phyloP scores from a whole-genome alignment of 2,888 invertebrate species.

The Eupsilia transversa region DNA sequence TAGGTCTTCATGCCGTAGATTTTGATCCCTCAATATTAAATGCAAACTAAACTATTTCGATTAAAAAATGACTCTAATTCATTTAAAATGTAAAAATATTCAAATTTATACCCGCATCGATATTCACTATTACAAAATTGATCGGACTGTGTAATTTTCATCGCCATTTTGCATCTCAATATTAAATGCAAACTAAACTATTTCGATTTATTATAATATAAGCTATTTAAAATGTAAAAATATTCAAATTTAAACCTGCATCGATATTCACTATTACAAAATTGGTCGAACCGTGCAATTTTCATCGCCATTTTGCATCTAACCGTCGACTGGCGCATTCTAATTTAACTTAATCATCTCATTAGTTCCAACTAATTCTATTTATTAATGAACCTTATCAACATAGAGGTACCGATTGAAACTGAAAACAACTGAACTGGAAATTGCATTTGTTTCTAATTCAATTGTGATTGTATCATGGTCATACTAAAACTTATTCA shows the following conservation, averaged over 20 bases:
- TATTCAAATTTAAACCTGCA: constrained; percentile 37
- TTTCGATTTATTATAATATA: constrained; percentile 19
- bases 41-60: neutral
- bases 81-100: constrained; percentile 47
- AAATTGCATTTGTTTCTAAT: constrained; percentile 22
- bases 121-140: constrained; percentile 23
- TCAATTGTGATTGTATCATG: neutral
- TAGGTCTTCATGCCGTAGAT: neutral
- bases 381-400: constrained; percentile 34
- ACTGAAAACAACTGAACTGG: constrained; percentile 33
- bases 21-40: no score
- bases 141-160: constrained; percentile 31
- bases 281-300: constrained; percentile 33
- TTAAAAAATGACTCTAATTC: constrained; percentile 23
- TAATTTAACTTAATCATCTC: constrained; percentile 53
- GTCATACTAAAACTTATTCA: neutral
- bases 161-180: constrained; percentile 29
- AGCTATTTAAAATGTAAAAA: constrained; percentile 40
- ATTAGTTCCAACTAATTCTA: constrained; percentile 49
- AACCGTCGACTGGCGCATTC: constrained; percentile 18
- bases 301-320: constrained; percentile 30
- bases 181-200: neutral
- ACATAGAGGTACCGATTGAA: constrained; percentile 27
- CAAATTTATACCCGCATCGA: constrained; percentile 26
- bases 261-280: constrained; percentile 18